Evolutionary conservation across 2,797 vertebrate genomes (phyloP).

Genomic region (Neosilurus mollespiculum): DNA sequence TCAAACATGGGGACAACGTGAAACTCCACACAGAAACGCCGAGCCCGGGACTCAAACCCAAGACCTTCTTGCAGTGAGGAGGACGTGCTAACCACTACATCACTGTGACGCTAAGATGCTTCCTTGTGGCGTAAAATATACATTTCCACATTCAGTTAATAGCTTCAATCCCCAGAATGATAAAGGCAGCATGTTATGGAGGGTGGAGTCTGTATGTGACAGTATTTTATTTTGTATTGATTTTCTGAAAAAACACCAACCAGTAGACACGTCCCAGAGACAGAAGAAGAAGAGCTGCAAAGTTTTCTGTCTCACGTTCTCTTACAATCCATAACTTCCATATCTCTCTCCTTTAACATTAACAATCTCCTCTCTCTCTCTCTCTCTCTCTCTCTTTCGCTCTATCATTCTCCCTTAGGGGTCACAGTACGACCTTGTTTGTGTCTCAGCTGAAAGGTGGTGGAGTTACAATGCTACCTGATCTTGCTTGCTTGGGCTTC

Average conservation of each 20-base stretch:
- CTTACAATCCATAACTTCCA: conserved; percentile 12
- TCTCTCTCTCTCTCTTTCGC: neutral
- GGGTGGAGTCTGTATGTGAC: neutral
- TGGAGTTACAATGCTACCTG: conserved; percentile 67
- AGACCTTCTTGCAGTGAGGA: too few relatives aligned
- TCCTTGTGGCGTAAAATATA: too few relatives aligned
- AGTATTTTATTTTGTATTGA: conserved; percentile 26
- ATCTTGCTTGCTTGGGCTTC: conserved; percentile 74
- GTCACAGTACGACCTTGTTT: conserved; percentile 76
- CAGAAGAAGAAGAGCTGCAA: conserved; percentile 20
- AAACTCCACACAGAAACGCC: too few relatives aligned
- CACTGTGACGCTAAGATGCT: too few relatives aligned
- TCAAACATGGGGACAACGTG: too few relatives aligned
- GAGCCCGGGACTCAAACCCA: too few relatives aligned
- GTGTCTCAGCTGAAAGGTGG: conserved; percentile 64
- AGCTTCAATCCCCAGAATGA: too few relatives aligned
- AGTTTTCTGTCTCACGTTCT: neutral
- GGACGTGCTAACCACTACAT: too few relatives aligned
- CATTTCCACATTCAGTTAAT: too few relatives aligned
- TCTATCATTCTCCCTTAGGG: conserved; percentile 49
- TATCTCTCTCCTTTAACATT: conserved; percentile 16
- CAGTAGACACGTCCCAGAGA: neutral
- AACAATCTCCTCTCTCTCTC: neutral
- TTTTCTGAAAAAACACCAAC: conserved; percentile 26
- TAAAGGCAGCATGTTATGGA: neutral